phyloP scores from a whole-genome alignment of 2,888 invertebrate genomes.

The Chrysopilus asiliformis region DNA sequence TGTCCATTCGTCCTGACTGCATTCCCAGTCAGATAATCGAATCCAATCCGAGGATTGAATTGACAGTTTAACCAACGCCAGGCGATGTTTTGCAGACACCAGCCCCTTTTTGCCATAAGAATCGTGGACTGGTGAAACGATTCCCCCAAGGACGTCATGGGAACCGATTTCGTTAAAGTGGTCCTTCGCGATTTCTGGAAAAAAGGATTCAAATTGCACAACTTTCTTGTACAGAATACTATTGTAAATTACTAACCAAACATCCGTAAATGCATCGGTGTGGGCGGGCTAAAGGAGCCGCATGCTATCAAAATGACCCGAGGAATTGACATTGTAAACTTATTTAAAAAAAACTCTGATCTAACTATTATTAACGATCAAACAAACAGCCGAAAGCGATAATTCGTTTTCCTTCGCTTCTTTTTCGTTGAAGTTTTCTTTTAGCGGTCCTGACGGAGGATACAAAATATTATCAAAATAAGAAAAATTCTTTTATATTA shows the following conservation, averaged over 20 bases:
- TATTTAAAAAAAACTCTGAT: too few relatives aligned
- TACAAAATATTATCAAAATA: too few relatives aligned
- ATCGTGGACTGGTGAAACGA: constrained; percentile 93
- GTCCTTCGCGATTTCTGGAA: constrained; percentile 77
- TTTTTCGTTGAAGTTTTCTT: too few relatives aligned
- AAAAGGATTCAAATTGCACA: constrained; percentile 10
- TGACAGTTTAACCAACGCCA: constrained; percentile 70
- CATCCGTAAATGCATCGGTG: constrained; percentile 92
- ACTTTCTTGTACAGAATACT: too few relatives aligned
- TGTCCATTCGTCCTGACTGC: constrained; percentile 67
- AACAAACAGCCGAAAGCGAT: too few relatives aligned
- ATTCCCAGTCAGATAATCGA: constrained; percentile 72
- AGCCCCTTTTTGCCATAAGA: constrained; percentile 81
- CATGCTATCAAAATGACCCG: constrained; percentile 67
- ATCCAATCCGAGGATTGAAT: constrained; percentile 74
- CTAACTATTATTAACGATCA: too few relatives aligned
- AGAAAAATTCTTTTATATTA: too few relatives aligned
- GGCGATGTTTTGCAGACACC: constrained; percentile 56
- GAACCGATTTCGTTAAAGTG: constrained; percentile 61
- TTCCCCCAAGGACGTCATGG: constrained; percentile 73
- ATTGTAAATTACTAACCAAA: constrained; percentile 58
- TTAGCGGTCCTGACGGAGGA: too few relatives aligned
- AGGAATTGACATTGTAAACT: constrained; percentile 17
- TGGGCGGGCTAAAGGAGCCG: constrained; percentile 93
- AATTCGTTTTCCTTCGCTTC: too few relatives aligned